Evolutionary conservation across 2,113 vertebrate species (phyloP).

Genomic region (Petrocephalus zakoni): DNA sequence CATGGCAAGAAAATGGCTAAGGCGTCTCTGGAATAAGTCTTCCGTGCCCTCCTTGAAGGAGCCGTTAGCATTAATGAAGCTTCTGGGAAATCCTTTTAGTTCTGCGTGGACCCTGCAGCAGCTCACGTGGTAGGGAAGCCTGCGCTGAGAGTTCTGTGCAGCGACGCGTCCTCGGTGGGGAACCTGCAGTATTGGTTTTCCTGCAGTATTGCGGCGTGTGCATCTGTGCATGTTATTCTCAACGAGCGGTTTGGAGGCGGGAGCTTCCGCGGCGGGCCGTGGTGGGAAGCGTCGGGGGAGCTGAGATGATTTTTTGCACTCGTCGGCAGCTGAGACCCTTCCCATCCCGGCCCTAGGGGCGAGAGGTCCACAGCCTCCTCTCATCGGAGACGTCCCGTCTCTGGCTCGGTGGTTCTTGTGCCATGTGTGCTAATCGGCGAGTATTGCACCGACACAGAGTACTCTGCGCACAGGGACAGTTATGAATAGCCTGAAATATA

Average conservation of each 20-base stretch:
- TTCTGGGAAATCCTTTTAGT: slow-evolving; percentile 32
- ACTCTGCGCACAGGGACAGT: neutral
- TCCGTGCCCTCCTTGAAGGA: slow-evolving; percentile 33
- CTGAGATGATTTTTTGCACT: slow-evolving; percentile 9
- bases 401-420: neutral
- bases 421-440: neutral
- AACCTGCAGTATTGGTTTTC: slow-evolving; percentile 45
- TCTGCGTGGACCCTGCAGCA: slow-evolving; percentile 23
- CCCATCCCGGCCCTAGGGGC: slow-evolving; percentile 28
- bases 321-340: neutral
- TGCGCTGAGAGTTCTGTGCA: slow-evolving; percentile 16
- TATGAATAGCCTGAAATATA: neutral
- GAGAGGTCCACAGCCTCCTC: slow-evolving; percentile 5
- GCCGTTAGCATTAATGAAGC: slow-evolving; percentile 43
- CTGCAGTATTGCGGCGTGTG: slow-evolving; percentile 39
- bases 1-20: slow-evolving; percentile 46
- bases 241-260: slow-evolving; percentile 40
- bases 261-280: neutral
- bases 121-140: slow-evolving; percentile 27
- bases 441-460: neutral
- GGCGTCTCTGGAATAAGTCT: slow-evolving; percentile 35
- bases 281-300: slow-evolving; percentile 32
- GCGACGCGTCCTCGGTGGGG: slow-evolving; percentile 45
- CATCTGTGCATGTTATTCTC: slow-evolving; percentile 51
- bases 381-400: slow-evolving; percentile 8